These are phyloP conservation scores for Etheostoma spectabile DNA, from an alignment of 2,113 vertebrate genomes.

Conservation along the genomic window DNA sequence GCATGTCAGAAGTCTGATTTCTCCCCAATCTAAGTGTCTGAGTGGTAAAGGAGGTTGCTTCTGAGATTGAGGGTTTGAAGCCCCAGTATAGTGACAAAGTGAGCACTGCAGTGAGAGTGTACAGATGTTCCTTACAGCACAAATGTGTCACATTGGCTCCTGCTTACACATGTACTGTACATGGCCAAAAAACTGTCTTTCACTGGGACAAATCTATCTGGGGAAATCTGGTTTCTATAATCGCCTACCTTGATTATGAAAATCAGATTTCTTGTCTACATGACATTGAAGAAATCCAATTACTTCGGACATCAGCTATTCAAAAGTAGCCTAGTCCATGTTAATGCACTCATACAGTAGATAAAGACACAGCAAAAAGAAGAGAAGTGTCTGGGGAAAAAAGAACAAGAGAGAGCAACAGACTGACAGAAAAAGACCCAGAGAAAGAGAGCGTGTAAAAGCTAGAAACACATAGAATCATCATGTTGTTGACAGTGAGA, in stretches of 20 bases:
- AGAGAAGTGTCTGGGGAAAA: neutral
- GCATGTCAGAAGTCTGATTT: neutral
- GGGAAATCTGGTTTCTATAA: conserved; percentile 18
- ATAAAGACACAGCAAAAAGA: neutral
- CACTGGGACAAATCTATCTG: neutral
- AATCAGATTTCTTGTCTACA: conserved; percentile 11
- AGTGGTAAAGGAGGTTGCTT: no score
- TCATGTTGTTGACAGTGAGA: conserved; percentile 22
- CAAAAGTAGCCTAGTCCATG: neutral
- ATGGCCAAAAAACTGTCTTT: neutral
- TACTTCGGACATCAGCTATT: neutral
- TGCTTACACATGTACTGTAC: neutral
- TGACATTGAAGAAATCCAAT: neutral
- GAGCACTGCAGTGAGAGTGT: no score
- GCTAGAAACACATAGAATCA: conserved; percentile 41
- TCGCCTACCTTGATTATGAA: neutral
- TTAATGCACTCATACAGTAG: neutral
- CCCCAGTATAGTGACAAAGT: no score
- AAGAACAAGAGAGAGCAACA: neutral
- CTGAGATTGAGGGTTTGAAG: no score
- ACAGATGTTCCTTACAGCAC: no score
- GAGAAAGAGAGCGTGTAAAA: conserved; percentile 31
- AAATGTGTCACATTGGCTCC: no score
- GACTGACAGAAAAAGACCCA: neutral
- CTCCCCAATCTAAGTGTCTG: neutral